A percentile compares a stretch with the other conserved stretches of the same genome.
These are phyloP conservation scores for Rotaria sp. DNA, from an alignment of 2,888 invertebrate genomes.

Conservation along the genomic window DNA sequence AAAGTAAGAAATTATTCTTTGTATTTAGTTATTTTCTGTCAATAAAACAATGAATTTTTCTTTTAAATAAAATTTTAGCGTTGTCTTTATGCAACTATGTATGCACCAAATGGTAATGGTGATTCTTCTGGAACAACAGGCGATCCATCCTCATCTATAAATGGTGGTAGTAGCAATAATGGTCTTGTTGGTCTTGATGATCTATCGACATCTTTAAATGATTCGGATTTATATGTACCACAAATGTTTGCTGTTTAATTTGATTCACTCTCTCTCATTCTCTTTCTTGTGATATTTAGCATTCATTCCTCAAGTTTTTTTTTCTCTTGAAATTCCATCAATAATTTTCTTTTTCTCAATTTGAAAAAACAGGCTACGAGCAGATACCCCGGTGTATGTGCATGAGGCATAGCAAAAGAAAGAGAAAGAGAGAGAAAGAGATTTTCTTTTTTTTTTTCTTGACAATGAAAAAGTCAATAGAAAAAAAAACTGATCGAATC, in stretches of 20 bases:
- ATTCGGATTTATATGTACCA: conserved; percentile 21
- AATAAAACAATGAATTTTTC: too few species aligned
- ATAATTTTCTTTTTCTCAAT: not conserved
- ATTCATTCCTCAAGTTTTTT: conserved; percentile 17
- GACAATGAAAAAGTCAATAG: not conserved
- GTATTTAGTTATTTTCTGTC: too few species aligned
- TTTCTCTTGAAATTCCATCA: not conserved
- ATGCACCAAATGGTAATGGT: not conserved
- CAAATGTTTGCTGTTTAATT: conserved; percentile 26
- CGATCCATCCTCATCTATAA: not conserved
- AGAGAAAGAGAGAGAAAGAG: not conserved
- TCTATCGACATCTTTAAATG: conserved; percentile 22
- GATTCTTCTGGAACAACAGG: not conserved
- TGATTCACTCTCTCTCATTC: not conserved
- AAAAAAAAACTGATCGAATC: not conserved
- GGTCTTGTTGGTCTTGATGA: conserved; percentile 11
- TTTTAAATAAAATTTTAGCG: not conserved
- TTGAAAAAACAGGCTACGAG: conserved; percentile 4
- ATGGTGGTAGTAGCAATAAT: not conserved
- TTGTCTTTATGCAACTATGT: not conserved
- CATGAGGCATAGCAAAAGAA: not conserved
- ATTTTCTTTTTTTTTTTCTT: not conserved
- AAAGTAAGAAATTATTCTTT: not conserved
- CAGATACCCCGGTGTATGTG: conserved; percentile 29
- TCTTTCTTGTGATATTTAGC: not conserved